Evolutionary conservation across 2,113 vertebrate species (phyloP).

Genomic region (Psittacula cyanocephala): DNA sequence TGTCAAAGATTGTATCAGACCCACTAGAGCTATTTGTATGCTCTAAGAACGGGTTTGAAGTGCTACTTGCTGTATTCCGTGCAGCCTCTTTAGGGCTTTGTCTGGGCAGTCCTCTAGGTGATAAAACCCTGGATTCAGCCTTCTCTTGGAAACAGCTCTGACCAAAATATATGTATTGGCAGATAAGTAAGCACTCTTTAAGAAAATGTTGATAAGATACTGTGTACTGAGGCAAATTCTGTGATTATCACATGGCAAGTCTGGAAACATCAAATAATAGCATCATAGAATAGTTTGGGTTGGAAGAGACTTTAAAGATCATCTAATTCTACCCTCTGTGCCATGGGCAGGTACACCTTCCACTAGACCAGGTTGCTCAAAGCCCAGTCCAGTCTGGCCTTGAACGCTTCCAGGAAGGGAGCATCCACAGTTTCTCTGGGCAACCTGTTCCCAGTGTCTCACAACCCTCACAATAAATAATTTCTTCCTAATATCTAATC

Average conservation of each 20-base stretch:
- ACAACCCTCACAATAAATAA: not conserved
- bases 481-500: not conserved
- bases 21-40: not conserved
- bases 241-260: not conserved
- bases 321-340: not conserved
- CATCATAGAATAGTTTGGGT: not conserved
- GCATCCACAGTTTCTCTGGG: not conserved
- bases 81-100: not conserved
- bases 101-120: not conserved
- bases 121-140: not conserved
- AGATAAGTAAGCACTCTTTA: not conserved
- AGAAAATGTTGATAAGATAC: not conserved
- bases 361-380: not conserved
- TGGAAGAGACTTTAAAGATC: not conserved
- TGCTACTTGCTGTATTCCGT: not conserved
- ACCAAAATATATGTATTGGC: not conserved
- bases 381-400: not conserved
- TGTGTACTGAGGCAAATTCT: not conserved
- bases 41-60: not conserved
- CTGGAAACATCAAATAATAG: not conserved
- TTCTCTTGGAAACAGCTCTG: not conserved
- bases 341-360: not conserved
- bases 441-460: not conserved
- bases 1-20: not conserved
- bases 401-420: not conserved